Conservation (phyloP, 1,140 invertebrate species). For the Brachionus asplanchnoidis region DNA sequence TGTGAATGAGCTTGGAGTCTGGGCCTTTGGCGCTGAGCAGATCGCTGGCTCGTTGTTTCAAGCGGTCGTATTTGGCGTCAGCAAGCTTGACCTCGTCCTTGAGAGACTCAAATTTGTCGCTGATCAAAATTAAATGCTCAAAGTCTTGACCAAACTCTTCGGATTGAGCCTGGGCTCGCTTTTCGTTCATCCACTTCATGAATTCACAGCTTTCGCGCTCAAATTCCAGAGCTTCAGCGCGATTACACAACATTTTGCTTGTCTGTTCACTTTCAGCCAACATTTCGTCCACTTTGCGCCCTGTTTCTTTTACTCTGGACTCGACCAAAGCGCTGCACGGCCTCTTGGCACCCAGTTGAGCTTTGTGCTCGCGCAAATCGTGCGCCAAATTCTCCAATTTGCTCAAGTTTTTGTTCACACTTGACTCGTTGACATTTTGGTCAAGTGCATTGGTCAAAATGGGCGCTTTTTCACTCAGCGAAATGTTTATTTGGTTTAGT, state of each 20-base stretch:
- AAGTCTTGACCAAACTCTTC: conserved; percentile 38
- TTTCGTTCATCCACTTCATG: conserved; percentile 22
- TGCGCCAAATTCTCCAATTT: conserved; percentile 9
- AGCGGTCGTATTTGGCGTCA: neutral
- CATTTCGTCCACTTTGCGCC: neutral
- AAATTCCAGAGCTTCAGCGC: neutral
- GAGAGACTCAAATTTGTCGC: neutral
- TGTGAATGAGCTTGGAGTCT: neutral
- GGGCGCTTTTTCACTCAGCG: neutral
- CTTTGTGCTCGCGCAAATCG: neutral
- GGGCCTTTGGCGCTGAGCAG: neutral
- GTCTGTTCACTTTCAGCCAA: neutral
- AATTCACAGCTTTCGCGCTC: conserved; percentile 3
- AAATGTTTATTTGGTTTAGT: conserved; percentile 8
- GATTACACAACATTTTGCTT: neutral
- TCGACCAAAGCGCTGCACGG: neutral
- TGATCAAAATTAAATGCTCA: conserved; percentile 19
- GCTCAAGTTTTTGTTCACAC: neutral
- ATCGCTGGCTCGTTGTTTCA: neutral
- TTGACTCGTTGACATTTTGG: neutral
- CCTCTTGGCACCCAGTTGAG: neutral
- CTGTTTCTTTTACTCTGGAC: neutral
- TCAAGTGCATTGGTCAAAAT: neutral
- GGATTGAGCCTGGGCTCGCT: conserved; percentile 12
- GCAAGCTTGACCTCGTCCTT: neutral